These are phyloP conservation scores for Nycteola revayana DNA, from an alignment of 2,888 invertebrate species.

Conservation along the genomic window DNA sequence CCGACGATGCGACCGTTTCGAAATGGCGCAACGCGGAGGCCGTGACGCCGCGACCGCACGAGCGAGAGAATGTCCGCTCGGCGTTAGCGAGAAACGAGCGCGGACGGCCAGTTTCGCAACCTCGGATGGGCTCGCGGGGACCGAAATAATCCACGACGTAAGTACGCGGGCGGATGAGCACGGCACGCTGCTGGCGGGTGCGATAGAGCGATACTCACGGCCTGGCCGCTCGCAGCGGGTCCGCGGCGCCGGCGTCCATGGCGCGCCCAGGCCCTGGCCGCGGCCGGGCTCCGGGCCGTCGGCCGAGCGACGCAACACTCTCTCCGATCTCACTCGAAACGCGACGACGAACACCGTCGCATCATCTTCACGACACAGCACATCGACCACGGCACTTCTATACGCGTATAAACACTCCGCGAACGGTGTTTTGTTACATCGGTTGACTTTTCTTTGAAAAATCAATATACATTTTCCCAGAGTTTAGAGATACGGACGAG, in stretches of 20 bases:
- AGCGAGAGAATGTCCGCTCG: slow-evolving; percentile 77
- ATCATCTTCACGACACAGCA: slow-evolving; percentile 79
- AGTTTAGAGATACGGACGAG: slow-evolving; percentile 80
- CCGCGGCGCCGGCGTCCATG: slow-evolving; percentile 77
- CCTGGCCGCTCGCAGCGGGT: slow-evolving; percentile 78
- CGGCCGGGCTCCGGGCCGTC: slow-evolving; percentile 77
- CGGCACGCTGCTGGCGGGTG: slow-evolving; percentile 46
- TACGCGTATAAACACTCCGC: slow-evolving; percentile 80
- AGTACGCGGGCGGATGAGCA: slow-evolving; percentile 48
- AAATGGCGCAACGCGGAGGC: slow-evolving; percentile 80
- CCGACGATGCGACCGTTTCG: slow-evolving; percentile 67
- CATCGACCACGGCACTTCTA: slow-evolving; percentile 73
- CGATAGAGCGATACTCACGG: slow-evolving; percentile 71
- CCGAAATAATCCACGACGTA: slow-evolving; percentile 72
- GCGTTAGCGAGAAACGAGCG: slow-evolving; percentile 66
- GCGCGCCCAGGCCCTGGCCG: slow-evolving; percentile 79
- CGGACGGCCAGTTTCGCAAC: slow-evolving; percentile 75
- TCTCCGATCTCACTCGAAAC: slow-evolving; percentile 77
- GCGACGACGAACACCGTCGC: slow-evolving; percentile 75
- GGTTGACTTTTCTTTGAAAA: slow-evolving; percentile 83
- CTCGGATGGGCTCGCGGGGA: slow-evolving; percentile 66
- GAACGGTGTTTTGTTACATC: slow-evolving; percentile 81
- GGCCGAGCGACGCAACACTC: slow-evolving; percentile 78
- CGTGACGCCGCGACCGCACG: slow-evolving; percentile 75
- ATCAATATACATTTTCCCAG: slow-evolving; percentile 83